Base-by-base conservation (phyloP, 2,113 vertebrate genomes). In the Indicator maculatus region DNA sequence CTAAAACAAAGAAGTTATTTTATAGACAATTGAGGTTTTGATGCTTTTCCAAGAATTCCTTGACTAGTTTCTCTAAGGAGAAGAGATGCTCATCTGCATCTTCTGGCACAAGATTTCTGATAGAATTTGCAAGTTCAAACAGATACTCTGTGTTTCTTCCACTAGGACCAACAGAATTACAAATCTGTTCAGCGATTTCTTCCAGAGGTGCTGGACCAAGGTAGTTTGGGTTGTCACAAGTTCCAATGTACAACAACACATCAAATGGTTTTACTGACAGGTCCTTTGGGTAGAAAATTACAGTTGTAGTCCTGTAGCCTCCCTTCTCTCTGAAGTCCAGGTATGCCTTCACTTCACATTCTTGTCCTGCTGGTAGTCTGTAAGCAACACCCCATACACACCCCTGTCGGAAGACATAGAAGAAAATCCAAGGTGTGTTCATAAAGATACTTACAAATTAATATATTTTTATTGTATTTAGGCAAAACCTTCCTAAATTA, bases 371-470 rank as follows among this genome's bases (percentile, higher is more conserved):
- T 28, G 99, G 99, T 67, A 99, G 83, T 92, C 98, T 98, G 97
- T 99, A 99, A 80, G 99, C 99, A 55, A 99, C 98, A 44, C 99
- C 99, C 99, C 99, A 99, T 63, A 99, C 99, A 23, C 98, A 98
- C 2, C 98, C 98, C 99, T 99, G 96, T 52, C 70, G 50, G 93
- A 86, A 94, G 93, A 95, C 47, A 91, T 5, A 52, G 44, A 96
- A 82, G 30, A 72, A 85, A 45, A 88, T n/a, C 1, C 50, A 75
- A 78, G 84, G 74, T 53, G 28, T 21, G 44, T 56, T 92, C 79
- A 82, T 5, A 86, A 59, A 15, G 39, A 20, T 38, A 11, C 38
- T 76, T 15, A 7, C 5, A 12, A 66, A 30, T 61, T 19, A 5
- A 0, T 16, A 6, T 7, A 26, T 31, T 77, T 63, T 41, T 41